Conservation (phyloP, 2,888 invertebrate species). For the Brachypterus glaber region DNA sequence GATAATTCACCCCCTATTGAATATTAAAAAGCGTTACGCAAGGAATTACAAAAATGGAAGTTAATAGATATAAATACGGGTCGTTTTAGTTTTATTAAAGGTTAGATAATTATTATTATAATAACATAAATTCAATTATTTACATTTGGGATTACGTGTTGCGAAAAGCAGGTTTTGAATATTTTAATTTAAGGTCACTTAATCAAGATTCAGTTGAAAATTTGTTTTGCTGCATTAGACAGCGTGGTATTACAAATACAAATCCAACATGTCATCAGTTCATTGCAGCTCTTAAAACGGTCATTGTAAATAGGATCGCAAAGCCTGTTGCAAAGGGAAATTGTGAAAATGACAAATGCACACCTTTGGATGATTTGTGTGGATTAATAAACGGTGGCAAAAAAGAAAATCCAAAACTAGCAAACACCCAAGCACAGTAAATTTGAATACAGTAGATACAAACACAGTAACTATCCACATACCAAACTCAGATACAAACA, state of each 20-base stretch:
- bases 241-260: slow-evolving; percentile 7
- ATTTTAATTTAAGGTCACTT: slow-evolving; percentile 4
- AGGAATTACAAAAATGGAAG: slow-evolving; percentile 3
- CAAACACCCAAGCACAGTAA: no score
- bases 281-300: slow-evolving; percentile 9
- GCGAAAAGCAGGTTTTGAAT: slow-evolving; percentile 1
- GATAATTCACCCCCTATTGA: slow-evolving; percentile 7
- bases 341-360: slow-evolving; percentile 8
- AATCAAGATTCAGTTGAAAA: slow-evolving; percentile 13
- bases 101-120: slow-evolving; percentile 7
- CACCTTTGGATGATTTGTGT: slow-evolving; percentile 2
- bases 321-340: slow-evolving; percentile 1
- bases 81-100: slow-evolving; percentile 3
- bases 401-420: no score
- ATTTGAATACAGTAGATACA: no score
- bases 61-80: neutral
- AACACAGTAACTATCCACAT: no score
- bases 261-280: slow-evolving; percentile 11
- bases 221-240: slow-evolving; percentile 9
- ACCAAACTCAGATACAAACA: no score
- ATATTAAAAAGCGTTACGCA: slow-evolving; percentile 3
- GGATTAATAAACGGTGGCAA: no score
- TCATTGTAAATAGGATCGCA: slow-evolving; percentile 7
- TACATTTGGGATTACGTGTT: slow-evolving; percentile 2
- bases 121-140: no score